Conservation (phyloP, 2,113 vertebrate genomes). For the Marmota monax region DNA sequence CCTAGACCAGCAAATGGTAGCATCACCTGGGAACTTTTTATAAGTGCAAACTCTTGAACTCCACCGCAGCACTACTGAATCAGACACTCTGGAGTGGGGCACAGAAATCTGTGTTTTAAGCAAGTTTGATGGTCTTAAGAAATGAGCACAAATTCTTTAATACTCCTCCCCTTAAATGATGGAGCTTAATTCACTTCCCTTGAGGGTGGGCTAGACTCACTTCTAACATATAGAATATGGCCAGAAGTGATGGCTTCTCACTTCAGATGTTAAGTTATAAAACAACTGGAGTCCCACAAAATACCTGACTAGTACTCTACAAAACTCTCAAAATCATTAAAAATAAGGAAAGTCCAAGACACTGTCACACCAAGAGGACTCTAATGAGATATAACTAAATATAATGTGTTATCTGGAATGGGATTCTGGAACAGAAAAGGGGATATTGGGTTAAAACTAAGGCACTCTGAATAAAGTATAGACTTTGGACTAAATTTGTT, state of each 20-base stretch:
- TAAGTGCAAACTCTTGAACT: no score
- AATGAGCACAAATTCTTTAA: constrained; percentile 35
- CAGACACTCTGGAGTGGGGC: no score
- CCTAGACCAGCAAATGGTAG: neutral
- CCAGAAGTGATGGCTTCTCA: constrained; percentile 1
- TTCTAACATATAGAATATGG: neutral
- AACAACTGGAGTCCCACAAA: constrained; percentile 2
- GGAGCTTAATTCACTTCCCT: neutral
- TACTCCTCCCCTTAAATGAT: neutral
- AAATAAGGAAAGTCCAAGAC: neutral
- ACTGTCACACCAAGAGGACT: neutral
- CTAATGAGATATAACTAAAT: constrained; percentile 19
- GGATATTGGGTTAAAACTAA: constrained; percentile 25
- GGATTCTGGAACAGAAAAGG: constrained; percentile 5
- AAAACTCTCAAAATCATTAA: constrained; percentile 19
- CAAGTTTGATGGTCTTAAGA: neutral
- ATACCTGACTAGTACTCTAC: neutral
- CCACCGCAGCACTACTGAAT: no score
- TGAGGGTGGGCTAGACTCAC: neutral
- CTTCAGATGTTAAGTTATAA: constrained; percentile 29
- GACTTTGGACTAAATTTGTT: neutral
- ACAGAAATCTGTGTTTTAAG: neutral
- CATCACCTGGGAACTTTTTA: neutral
- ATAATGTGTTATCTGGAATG: neutral
- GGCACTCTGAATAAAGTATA: constrained; percentile 3